These are phyloP conservation scores for Puffinus mauretanicus DNA, from an alignment of 2,113 vertebrate species.

Conservation along the genomic window DNA sequence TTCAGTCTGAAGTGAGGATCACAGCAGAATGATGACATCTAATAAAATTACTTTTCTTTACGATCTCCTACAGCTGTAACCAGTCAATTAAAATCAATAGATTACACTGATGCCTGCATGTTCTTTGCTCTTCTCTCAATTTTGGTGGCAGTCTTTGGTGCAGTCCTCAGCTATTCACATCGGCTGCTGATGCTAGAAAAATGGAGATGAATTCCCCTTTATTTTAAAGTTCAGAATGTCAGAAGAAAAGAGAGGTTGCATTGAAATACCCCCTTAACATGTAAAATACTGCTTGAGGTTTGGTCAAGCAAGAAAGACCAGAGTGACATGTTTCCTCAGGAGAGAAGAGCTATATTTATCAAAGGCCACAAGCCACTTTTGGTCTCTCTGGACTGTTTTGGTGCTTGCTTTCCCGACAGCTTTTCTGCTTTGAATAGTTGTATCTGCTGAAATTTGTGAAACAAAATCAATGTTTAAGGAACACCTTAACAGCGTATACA, in stretches of 20 bases:
- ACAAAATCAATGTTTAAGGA: not conserved
- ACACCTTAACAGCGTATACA: not conserved
- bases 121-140: not conserved
- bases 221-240: not conserved
- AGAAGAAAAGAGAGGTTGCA: not conserved
- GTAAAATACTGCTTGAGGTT: not conserved
- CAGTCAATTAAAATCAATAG: not conserved
- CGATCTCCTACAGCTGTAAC: not conserved
- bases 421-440: not conserved
- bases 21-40: not conserved
- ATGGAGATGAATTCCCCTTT: not conserved
- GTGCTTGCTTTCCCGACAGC: not conserved
- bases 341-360: not conserved
- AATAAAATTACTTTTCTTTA: not conserved
- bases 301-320: not conserved
- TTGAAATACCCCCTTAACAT: not conserved
- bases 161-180: not conserved
- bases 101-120: not conserved
- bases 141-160: not conserved
- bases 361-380: constrained; percentile 5
- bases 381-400: not conserved
- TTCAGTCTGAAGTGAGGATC: not conserved
- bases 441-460: not conserved
- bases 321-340: not conserved
- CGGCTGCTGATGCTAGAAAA: not conserved